Conservation (phyloP, 1,140 invertebrate species). For the Patella vulgata region DNA sequence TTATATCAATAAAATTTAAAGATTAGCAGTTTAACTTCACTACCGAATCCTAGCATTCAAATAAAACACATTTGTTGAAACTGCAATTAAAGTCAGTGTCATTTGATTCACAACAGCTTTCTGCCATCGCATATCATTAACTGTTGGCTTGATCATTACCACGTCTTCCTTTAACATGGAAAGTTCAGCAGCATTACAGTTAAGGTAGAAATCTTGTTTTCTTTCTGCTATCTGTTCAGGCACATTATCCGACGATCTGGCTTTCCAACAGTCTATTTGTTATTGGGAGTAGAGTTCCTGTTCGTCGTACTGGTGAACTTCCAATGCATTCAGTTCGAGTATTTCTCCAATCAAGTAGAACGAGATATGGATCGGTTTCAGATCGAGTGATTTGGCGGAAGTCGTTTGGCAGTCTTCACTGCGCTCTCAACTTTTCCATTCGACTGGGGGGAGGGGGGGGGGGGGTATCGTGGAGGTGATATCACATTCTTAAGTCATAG, state of each 20-base stretch:
- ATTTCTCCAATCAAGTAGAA: constrained; percentile 32
- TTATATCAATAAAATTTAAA: no score
- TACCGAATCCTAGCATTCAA: no score
- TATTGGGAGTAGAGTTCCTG: constrained; percentile 32
- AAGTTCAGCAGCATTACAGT: constrained; percentile 10
- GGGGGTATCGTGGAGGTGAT: constrained; percentile 22
- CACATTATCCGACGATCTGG: neutral
- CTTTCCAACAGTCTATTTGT: neutral
- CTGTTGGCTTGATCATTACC: constrained; percentile 3
- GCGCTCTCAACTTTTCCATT: constrained; percentile 44
- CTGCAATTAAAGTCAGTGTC: no score
- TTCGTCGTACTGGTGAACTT: constrained; percentile 29
- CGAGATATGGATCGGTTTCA: constrained; percentile 18
- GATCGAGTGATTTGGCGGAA: constrained; percentile 21
- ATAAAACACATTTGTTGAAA: no score
- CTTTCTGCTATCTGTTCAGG: constrained; percentile 6
- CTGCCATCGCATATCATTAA: neutral
- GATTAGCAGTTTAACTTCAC: no score
- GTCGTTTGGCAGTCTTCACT: constrained; percentile 37
- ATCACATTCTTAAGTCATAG: constrained; percentile 40
- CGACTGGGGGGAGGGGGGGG: no score
- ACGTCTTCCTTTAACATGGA: constrained; percentile 1
- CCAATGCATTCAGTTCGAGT: constrained; percentile 27
- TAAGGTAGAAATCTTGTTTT: constrained; percentile 20
- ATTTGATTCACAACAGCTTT: constrained; percentile 1